A percentile compares a stretch with the other conserved stretches of the same genome.
These are phyloP conservation scores for Otus scops DNA, from an alignment of 2,797 vertebrate species.

Conservation along the genomic window DNA sequence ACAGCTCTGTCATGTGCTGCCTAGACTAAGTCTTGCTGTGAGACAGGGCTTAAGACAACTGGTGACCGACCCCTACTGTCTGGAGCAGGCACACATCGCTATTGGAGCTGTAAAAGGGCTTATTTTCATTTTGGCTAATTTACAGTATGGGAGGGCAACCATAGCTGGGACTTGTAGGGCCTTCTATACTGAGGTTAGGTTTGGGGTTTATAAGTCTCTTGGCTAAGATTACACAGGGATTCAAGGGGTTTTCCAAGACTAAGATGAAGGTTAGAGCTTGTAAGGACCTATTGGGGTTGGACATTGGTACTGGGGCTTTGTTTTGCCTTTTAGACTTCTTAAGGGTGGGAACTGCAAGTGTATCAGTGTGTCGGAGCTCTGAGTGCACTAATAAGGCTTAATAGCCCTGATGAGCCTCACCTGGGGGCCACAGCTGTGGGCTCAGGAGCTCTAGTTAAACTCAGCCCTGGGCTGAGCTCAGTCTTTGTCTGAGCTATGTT, in stretches of 20 bases:
- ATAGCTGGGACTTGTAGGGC: neutral
- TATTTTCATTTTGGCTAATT: neutral
- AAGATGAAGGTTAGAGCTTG: neutral
- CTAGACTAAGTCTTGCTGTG: neutral
- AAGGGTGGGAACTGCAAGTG: neutral
- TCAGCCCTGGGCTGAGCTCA: fast-evolving
- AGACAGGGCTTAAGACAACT: neutral
- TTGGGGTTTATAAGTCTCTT: neutral
- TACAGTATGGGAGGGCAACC: neutral
- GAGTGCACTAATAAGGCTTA: neutral
- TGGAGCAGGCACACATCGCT: neutral
- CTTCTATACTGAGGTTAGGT: neutral
- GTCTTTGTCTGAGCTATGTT: fast-evolving
- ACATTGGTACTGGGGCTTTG: neutral
- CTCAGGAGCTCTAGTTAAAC: neutral
- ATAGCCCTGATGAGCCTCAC: neutral
- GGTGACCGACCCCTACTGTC: neutral
- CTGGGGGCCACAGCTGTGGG: neutral
- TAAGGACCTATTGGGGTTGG: neutral
- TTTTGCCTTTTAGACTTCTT: neutral
- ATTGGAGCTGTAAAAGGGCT: neutral
- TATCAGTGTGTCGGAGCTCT: neutral
- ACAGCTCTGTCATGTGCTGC: neutral
- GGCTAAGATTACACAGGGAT: neutral
- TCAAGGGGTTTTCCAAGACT: neutral